Evolutionary conservation across 2,888 invertebrate species (phyloP).

Genomic region (Pandemis heparana): DNA sequence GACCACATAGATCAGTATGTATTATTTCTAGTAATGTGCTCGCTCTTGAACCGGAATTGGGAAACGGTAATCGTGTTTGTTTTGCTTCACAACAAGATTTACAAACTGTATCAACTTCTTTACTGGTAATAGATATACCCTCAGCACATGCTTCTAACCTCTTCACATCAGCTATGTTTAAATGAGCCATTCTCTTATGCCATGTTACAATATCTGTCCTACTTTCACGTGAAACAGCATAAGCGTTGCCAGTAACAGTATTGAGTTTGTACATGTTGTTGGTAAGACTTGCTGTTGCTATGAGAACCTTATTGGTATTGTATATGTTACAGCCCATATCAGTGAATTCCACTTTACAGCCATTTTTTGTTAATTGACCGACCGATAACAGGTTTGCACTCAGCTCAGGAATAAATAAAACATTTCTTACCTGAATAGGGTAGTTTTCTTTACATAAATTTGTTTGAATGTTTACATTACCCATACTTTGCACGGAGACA

Average conservation of each 20-base stretch:
- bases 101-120: slow-evolving; percentile 15
- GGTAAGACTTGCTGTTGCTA: not conserved
- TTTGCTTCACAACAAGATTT: slow-evolving; percentile 43
- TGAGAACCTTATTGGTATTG: not conserved
- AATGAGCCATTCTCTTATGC: not conserved
- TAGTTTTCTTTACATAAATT: not conserved
- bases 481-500: not conserved
- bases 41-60: slow-evolving; percentile 43
- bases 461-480: not conserved
- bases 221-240: not conserved
- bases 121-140: not conserved
- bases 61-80: slow-evolving; percentile 45
- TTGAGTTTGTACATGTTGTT: not conserved
- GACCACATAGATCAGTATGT: slow-evolving; percentile 19
- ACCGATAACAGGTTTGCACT: not conserved
- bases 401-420: not conserved
- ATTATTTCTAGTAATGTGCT: slow-evolving; percentile 39
- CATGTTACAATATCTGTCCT: not conserved
- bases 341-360: not conserved
- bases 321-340: not conserved
- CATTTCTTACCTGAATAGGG: not conserved
- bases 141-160: not conserved
- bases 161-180: not conserved
- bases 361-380: not conserved
- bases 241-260: not conserved